Percentiles rank a stretch among this genome's conserved stretches.
phyloP scores from a whole-genome alignment of 2,113 vertebrate genomes.

The Sinocyclocheilus anophthalmus region DNA sequence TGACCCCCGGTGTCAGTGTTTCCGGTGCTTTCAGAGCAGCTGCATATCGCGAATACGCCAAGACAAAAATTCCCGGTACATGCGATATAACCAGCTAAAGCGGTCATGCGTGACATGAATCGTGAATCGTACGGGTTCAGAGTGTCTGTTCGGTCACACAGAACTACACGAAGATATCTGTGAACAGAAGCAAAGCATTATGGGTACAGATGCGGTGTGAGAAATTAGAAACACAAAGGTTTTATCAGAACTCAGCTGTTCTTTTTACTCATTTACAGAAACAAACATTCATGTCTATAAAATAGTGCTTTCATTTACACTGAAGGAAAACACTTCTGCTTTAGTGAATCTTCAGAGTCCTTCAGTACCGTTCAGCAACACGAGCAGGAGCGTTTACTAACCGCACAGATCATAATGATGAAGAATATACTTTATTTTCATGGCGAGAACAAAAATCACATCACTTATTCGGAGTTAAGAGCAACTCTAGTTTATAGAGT shows the following conservation, averaged over 20 bases:
- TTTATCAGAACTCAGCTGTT: neutral
- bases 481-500: neutral
- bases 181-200: too few species aligned
- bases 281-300: neutral
- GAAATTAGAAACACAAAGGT: neutral
- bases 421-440: neutral
- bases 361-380: neutral
- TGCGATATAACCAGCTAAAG: too few species aligned
- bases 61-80: too few species aligned
- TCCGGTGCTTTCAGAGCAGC: too few species aligned
- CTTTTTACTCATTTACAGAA: neutral
- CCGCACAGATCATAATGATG: neutral
- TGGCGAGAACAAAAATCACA: neutral
- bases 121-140: too few species aligned
- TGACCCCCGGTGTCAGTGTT: neutral
- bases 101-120: too few species aligned
- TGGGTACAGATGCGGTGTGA: too few species aligned
- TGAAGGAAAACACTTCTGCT: neutral
- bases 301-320: slow-evolving; percentile 6
- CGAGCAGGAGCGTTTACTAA: neutral
- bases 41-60: too few species aligned
- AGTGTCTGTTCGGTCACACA: too few species aligned
- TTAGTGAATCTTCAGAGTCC: neutral
- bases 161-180: too few species aligned
- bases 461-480: neutral